These are phyloP conservation scores for Schizopygopsis pylzovi DNA, from an alignment of 2,797 vertebrate species.

Conservation along the genomic window DNA sequence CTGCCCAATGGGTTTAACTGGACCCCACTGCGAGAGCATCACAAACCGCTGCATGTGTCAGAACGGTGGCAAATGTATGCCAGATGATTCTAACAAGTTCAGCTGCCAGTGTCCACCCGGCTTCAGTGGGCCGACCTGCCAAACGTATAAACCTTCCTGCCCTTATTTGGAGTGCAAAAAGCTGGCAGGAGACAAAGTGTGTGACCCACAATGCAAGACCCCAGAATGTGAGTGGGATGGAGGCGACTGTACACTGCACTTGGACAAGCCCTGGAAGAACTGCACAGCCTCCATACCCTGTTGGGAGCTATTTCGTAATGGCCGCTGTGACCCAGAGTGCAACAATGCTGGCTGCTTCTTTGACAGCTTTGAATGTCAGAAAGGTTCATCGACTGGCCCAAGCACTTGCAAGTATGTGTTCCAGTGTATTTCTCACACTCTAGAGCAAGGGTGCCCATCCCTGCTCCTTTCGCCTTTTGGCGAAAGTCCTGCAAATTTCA, in stretches of 20 bases:
- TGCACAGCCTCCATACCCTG: conserved; percentile 81
- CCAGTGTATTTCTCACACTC: no score
- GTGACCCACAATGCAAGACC: conserved; percentile 88
- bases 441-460: no score
- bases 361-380: conserved; percentile 86
- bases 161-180: conserved; percentile 74
- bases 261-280: conserved; percentile 85
- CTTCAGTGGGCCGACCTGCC: conserved; percentile 82
- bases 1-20: conserved; percentile 81
- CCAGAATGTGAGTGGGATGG: conserved; percentile 91
- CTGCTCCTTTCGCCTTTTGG: no score
- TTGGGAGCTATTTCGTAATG: conserved; percentile 87
- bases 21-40: conserved; percentile 77
- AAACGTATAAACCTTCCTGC: conserved; percentile 65
- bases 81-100: conserved; percentile 74
- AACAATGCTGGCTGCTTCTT: conserved; percentile 80
- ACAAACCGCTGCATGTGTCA: conserved; percentile 80
- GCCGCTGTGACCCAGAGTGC: conserved; percentile 78
- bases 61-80: conserved; percentile 86
- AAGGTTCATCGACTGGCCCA: conserved; percentile 26
- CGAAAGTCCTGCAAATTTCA: no score
- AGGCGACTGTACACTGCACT: conserved; percentile 89
- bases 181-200: conserved; percentile 80
- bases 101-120: conserved; percentile 80
- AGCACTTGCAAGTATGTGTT: conserved; percentile 85